Percentiles rank a stretch among this genome's conserved stretches.
Evolutionary conservation across 2,888 invertebrate species (phyloP).

Genomic region (Cheilosia pagana): DNA sequence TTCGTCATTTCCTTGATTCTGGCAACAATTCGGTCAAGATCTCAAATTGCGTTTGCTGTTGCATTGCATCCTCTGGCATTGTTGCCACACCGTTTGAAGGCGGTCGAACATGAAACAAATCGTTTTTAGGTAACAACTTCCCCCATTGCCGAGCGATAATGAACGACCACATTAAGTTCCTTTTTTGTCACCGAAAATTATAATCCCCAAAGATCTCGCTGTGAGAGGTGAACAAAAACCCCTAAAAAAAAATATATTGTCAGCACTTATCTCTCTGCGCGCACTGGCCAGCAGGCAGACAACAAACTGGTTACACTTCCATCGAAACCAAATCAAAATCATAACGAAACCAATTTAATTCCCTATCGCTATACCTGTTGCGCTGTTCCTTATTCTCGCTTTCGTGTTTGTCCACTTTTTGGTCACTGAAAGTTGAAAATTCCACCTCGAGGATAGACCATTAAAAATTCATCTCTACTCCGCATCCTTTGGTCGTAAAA

Average conservation of each 20-base stretch:
- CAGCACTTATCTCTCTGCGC: conserved; percentile 31
- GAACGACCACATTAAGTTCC: conserved; percentile 30
- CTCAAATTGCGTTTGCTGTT: too few species aligned
- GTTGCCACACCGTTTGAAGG: too few species aligned
- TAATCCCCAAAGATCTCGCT: conserved; percentile 24
- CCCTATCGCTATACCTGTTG: conserved; percentile 29
- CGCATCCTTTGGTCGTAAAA: conserved; percentile 36
- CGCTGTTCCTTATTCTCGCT: neutral
- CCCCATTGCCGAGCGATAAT: conserved; percentile 7
- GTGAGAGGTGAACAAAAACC: conserved; percentile 7
- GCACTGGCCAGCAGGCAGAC: neutral
- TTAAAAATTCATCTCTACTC: conserved; percentile 33
- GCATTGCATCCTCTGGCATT: too few species aligned
- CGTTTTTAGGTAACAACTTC: neutral
- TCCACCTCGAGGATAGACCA: conserved; percentile 36
- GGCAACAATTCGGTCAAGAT: too few species aligned
- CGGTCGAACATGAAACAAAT: too few species aligned
- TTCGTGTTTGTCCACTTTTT: conserved; percentile 39
- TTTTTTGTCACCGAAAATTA: conserved; percentile 41
- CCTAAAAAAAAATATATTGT: conserved; percentile 23
- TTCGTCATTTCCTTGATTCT: too few species aligned
- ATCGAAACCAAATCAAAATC: conserved; percentile 39
- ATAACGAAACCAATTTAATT: conserved; percentile 53
- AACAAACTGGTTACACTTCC: conserved; percentile 39
- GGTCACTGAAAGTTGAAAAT: conserved; percentile 24